Conservation (phyloP, 2,113 vertebrate species). For the Taurulus bubalis region DNA sequence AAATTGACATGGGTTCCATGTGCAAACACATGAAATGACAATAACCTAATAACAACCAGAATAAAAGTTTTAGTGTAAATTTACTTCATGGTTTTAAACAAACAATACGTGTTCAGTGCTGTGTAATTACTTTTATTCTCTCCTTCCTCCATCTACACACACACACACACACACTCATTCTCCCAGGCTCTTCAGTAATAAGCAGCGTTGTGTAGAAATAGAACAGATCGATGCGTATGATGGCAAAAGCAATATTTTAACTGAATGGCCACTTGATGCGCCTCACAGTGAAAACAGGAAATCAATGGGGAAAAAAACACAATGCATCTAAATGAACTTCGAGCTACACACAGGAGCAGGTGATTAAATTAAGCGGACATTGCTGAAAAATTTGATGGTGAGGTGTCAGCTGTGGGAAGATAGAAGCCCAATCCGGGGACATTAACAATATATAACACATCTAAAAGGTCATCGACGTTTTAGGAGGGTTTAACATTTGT, state of each 20-base stretch:
- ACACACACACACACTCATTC: conserved; percentile 3
- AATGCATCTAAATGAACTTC: conserved; percentile 44
- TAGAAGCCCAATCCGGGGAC: not conserved
- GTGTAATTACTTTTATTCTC: conserved; percentile 8
- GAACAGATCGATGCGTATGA: conserved; percentile 53
- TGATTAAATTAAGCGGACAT: conserved; percentile 38
- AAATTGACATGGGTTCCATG: too few relatives aligned
- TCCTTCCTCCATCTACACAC: not conserved
- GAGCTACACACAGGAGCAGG: conserved; percentile 6
- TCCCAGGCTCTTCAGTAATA: conserved; percentile 25
- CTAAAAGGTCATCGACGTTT: not conserved
- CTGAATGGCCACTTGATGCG: conserved; percentile 45
- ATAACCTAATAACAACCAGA: not conserved
- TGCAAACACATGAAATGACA: not conserved
- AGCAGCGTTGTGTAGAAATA: conserved; percentile 33
- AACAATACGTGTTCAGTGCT: not conserved
- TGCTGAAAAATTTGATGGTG: conserved; percentile 14
- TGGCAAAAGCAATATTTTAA: conserved; percentile 60
- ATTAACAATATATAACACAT: not conserved
- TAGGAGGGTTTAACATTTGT: not conserved
- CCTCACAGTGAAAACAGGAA: conserved; percentile 45
- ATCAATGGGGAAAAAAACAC: conserved; percentile 55
- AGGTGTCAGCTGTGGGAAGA: not conserved
- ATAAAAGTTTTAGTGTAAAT: not conserved
- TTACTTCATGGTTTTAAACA: not conserved